Base-by-base conservation (phyloP, 1,140 invertebrate species). In the Scaptomyza graminum region DNA sequence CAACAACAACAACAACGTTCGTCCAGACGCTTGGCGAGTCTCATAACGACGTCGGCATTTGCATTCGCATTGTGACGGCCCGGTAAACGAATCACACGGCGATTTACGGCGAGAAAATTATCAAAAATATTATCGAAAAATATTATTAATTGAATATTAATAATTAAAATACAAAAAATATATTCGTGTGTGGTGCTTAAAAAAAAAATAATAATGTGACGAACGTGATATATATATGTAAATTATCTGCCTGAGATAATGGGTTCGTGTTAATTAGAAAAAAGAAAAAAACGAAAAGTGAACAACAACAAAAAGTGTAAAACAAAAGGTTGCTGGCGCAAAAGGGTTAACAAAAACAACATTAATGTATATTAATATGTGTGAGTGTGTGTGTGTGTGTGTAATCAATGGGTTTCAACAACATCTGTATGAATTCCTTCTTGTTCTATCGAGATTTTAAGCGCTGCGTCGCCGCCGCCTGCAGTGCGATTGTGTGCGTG, bases 371-470 rank as follows among this genome's bases (percentile, higher is more conserved):
- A 39, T 2, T n/a, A 3, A n/a, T 11, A 39, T 39, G 11, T 39
- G 4, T 39, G 11, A 2, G 3, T 37, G 1, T 39, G 5, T 7
- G 28, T 31, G 28, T 1, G 28, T 31, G 28, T 31, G 28, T 7
- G 28, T 7, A 41, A n/a, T 22, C 18, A 41, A n/a, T n/a, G 2
- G 0, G 9, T 12, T 34, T 52, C 13, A 18, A 34, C 68, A 84
- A 34, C 68, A 84, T 70, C 64, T 80, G 81, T 13, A 57, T 71
- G 47, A 37, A 60, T 84, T 63, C 41, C n/a, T 9, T 46, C n/a
- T n/a, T n/a, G n/a, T n/a, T n/a, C n/a, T n/a, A n/a, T 34, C 18
- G 9, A 47, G 18, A 13, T 41, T 15, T 41, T 12, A 41, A 41
- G 13, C 60, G 18, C 74, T 51, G 74, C 66, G 43, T 34, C 31